These are phyloP conservation scores for Triplophysa yarkandensis DNA, from an alignment of 2,797 vertebrate genomes.

Conservation along the genomic window DNA sequence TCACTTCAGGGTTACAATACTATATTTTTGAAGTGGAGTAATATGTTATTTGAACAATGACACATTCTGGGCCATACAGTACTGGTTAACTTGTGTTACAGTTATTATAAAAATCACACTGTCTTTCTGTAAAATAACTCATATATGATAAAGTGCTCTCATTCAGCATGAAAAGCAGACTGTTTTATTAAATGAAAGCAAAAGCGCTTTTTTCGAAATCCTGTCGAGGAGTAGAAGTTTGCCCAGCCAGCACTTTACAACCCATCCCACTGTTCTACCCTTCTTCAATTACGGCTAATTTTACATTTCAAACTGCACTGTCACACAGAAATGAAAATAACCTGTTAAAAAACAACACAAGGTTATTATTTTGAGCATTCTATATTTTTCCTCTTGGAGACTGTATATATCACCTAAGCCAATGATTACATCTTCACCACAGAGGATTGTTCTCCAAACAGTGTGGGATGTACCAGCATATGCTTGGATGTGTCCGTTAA, in stretches of 20 bases:
- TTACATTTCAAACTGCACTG: constrained; percentile 65
- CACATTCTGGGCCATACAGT: no score
- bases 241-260: constrained; percentile 66
- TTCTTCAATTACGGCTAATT: constrained; percentile 61
- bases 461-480: constrained; percentile 40
- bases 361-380: constrained; percentile 69
- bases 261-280: constrained; percentile 45
- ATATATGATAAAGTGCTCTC: no score
- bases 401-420: constrained; percentile 66
- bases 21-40: no score
- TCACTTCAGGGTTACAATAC: no score
- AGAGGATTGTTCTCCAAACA: constrained; percentile 50
- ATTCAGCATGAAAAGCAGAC: no score
- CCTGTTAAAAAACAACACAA: constrained; percentile 59
- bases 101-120: no score
- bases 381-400: constrained; percentile 61
- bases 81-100: no score
- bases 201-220: constrained; percentile 74
- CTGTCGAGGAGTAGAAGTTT: constrained; percentile 81
- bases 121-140: no score
- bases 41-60: no score
- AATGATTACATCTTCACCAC: constrained; percentile 68
- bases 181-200: constrained; percentile 10
- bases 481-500: constrained; percentile 43
- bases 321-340: constrained; percentile 64